A percentile compares a stretch with the other conserved stretches of the same genome.
Conservation (phyloP, 2,797 vertebrate genomes). For the Eleutherodactylus coqui region DNA sequence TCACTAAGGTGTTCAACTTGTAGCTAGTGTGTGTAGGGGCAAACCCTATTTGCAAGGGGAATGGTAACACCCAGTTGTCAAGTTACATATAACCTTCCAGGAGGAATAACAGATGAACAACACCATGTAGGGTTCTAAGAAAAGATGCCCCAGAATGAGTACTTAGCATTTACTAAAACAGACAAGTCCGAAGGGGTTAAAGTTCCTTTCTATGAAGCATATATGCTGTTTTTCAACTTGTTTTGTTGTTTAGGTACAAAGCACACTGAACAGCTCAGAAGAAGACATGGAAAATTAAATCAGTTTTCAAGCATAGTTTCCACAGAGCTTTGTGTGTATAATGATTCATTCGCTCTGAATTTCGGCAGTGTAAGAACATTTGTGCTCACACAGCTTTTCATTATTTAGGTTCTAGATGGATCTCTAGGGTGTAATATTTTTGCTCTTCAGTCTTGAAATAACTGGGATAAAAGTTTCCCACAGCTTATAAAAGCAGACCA, state of each 20-base stretch:
- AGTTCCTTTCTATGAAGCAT: background rate
- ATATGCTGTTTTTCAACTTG: background rate
- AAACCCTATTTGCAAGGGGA: no score
- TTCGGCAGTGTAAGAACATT: conserved; percentile 31
- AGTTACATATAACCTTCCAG: no score
- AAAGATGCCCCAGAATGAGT: no score
- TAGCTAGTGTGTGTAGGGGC: no score
- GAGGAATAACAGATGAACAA: no score
- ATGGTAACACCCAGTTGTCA: no score
- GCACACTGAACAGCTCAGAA: background rate
- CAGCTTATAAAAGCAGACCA: conserved; percentile 12
- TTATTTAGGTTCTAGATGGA: conserved; percentile 21
- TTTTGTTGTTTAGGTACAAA: background rate
- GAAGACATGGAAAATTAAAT: conserved; percentile 1
- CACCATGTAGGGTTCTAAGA: no score
- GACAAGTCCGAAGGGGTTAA: no score
- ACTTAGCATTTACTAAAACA: no score
- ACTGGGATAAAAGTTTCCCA: conserved; percentile 40
- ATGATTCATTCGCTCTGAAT: conserved; percentile 41
- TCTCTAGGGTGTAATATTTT: conserved; percentile 45
- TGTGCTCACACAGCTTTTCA: conserved; percentile 40
- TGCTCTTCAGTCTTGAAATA: conserved; percentile 25
- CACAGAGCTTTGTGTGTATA: background rate
- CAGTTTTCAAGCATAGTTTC: background rate
- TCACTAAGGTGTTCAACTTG: no score